phyloP scores from a whole-genome alignment of 1,140 invertebrate genomes.

The Dufourea novaeangliae region DNA sequence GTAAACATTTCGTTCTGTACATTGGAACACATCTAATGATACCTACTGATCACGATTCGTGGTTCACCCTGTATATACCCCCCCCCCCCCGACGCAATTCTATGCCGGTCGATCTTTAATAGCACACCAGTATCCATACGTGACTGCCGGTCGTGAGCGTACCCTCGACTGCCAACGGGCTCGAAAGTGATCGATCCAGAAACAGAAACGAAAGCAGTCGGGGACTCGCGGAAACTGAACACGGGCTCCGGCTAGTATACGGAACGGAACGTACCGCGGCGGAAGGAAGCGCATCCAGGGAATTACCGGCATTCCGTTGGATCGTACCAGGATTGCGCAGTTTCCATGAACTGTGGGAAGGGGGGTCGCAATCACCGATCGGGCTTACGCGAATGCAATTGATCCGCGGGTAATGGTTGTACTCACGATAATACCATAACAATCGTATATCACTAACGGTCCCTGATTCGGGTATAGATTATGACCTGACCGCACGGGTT shows the following conservation, averaged over 20 bases:
- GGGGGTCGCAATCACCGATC: conserved; percentile 60
- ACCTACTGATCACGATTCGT: too few species aligned
- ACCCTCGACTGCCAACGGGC: background rate
- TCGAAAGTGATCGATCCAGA: conserved; percentile 58
- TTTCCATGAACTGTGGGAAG: too few species aligned
- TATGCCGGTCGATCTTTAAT: conserved; percentile 32
- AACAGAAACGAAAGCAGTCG: conserved; percentile 45
- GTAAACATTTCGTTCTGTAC: too few species aligned
- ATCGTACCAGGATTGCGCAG: conserved; percentile 76
- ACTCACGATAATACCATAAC: conserved; percentile 63
- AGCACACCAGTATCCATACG: background rate
- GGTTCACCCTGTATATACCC: too few species aligned
- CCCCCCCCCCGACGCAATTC: conserved; percentile 1
- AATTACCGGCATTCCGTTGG: conserved; percentile 77
- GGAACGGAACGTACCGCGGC: conserved; percentile 66
- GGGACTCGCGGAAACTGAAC: conserved; percentile 56
- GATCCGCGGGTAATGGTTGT: conserved; percentile 59
- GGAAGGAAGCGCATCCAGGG: conserved; percentile 69
- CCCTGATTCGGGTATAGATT: conserved; percentile 42
- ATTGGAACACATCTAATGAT: too few species aligned
- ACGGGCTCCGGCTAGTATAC: conserved; percentile 58
- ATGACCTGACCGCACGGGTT: background rate
- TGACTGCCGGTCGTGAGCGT: background rate
- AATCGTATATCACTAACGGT: conserved; percentile 58
- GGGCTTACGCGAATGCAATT: conserved; percentile 63